Base-by-base conservation (phyloP, 35 echinoderm and acorn worm genomes). In the Apostichopus californicus region DNA sequence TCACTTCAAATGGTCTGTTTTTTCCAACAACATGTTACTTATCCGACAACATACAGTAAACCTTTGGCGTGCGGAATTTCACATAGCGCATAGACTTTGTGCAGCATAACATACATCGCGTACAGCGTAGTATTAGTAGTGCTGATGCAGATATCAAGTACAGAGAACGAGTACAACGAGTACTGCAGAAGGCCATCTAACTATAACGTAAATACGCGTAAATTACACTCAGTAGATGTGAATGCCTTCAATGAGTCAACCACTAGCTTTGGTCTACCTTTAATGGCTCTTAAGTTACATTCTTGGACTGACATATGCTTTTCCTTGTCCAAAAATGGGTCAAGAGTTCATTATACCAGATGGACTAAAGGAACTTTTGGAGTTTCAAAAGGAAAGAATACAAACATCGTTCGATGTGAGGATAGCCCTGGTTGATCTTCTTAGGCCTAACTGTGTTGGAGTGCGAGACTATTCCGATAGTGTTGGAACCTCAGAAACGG, bases 361-460 rank as follows among this genome's bases (percentile, higher is more conserved):
- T 83, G 80, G 80, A 54, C 80, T 55, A 55, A 83, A 83, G 15
- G 80, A 53, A n/a, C 80, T 83, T 83, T 34, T 83, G 56, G 56
- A 83, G 80, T 83, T 83, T 7, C 80, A 83, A 83, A 83, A 20
- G 80, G 80, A 83, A 54, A 83, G 80, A 83, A 83, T 83, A 83
- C 80, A 83, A 57, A 83, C 0, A 83, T 26, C 20, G 80, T 83
- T 83, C 80, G 80, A 83, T 57, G 80, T 83, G 5, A 54, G 28
- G 52, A 83, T 83, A 83, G 80, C 53, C 80, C 80, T 83, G 80
- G 80, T 20, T 83, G 80, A 83, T 83, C 77, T 9, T 11, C 77
- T 9, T 11, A 23, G 9, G 46, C 52, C 34, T 18, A 56, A 17
- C 5, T 54, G 5, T 13, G 80, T 83, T 6, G 71, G 71, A 18